These are phyloP conservation scores for Knipowitschia caucasica DNA, from an alignment of 2,797 vertebrate species.

Conservation along the genomic window DNA sequence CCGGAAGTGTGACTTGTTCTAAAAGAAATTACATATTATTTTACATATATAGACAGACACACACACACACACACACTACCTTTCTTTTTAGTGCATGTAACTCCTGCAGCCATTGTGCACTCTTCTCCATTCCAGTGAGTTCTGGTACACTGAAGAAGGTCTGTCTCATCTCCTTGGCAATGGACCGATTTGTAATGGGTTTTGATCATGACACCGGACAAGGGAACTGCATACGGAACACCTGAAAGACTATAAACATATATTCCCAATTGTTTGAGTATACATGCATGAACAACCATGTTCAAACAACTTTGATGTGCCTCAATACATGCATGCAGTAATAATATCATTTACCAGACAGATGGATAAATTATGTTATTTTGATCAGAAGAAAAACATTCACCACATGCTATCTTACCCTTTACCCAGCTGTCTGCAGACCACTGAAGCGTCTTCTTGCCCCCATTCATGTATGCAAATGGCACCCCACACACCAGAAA, in stretches of 20 bases:
- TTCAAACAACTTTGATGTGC: not conserved
- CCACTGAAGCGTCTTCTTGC: conserved; percentile 79
- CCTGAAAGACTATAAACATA: conserved; percentile 74
- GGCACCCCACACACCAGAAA: conserved; percentile 81
- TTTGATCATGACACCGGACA: conserved; percentile 73
- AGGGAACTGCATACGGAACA: conserved; percentile 69
- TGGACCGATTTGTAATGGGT: conserved; percentile 82
- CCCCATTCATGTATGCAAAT: conserved; percentile 83
- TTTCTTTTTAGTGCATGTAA: conserved; percentile 77
- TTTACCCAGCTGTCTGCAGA: conserved; percentile 85
- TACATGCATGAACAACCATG: not conserved
- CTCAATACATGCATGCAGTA: not conserved
- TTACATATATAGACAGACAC: not conserved
- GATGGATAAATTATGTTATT: too few species aligned
- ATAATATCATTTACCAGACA: too few species aligned
- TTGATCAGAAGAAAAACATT: too few species aligned
- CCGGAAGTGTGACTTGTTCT: conserved; percentile 57
- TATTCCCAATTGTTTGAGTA: not conserved
- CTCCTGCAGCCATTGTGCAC: conserved; percentile 80
- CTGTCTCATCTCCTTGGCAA: conserved; percentile 85
- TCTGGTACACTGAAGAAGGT: conserved; percentile 82
- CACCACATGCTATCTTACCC: conserved; percentile 83
- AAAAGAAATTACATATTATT: conserved; percentile 8
- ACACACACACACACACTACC: too few species aligned
- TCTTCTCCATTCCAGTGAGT: conserved; percentile 78